phyloP scores from a whole-genome alignment of 37 sponge, comb jelly and placozoan genomes.

The Eunapius fragilis region DNA sequence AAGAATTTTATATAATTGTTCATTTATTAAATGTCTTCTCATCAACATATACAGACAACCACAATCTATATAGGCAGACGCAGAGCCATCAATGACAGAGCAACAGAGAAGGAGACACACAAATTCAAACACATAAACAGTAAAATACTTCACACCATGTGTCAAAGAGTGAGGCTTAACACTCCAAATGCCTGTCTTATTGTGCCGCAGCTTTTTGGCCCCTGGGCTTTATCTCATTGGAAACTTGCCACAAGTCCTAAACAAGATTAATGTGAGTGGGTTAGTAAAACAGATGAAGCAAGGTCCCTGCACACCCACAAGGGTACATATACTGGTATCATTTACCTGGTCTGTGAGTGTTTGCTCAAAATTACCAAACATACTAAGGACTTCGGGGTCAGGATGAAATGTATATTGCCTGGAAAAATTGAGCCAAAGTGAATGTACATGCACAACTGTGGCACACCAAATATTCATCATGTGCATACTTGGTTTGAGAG shows the following conservation, averaged over 20 bases:
- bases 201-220: conserved; percentile 2
- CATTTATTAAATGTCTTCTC: no score
- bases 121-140: no score
- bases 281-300: background rate
- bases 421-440: background rate
- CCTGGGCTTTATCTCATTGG: conserved; percentile 65
- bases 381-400: conserved; percentile 51
- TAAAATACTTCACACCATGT: no score
- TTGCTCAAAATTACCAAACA: conserved; percentile 56
- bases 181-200: background rate
- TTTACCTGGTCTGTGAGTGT: conserved; percentile 46
- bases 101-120: no score
- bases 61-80: no score
- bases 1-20: no score
- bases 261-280: no score
- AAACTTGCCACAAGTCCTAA: conserved; percentile 44
- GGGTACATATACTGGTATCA: background rate
- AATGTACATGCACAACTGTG: no score
- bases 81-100: no score
- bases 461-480: no score
- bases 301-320: background rate
- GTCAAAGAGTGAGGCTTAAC: no score
- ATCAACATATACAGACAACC: no score
- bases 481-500: conserved; percentile 66
- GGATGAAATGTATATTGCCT: conserved; percentile 66